Base-by-base conservation (phyloP, 1,140 invertebrate species). In the Oncopodura yosiiana region DNA sequence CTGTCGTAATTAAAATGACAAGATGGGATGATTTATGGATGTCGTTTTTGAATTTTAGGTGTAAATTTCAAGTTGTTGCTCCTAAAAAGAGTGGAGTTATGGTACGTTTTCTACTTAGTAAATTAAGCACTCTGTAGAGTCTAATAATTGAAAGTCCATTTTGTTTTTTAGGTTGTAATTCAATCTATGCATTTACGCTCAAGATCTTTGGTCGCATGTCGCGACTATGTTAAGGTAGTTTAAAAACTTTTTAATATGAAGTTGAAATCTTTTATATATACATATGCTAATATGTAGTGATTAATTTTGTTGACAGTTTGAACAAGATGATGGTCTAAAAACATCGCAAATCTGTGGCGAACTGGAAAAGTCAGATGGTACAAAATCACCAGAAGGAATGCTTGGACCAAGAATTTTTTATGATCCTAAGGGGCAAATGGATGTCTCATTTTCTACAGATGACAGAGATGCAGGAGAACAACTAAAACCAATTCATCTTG, bases 151-250 rank as follows among this genome's bases (percentile, higher is more conserved):
- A n/a, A n/a, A n/a, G n/a, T n/a, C n/a, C n/a, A n/a, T n/a, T n/a
- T n/a, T n/a, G 59, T 49, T 1, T 37, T 61, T 12, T 53, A 56
- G 59, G 53, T 59, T 16, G 49, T 50, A 11, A 53, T 64, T 49
- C 50, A 56, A 39, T 46, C 32, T 1, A 37, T 63, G 34, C 38
- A 55, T 21, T 34, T 64, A 8, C 32, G 48, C 14, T 16, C 8
- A 11, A 21, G 27, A 19, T 30, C 6, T 42, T 12, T 11, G 12
- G 16, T 21, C 8, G 29, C 24, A 12, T 64, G 62, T 36, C 16
- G 49, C 24, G 62, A 64, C 41, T 64, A 46, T 23, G 16, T 64
- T 3, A 52, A 63, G 39, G 61, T 63, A 45, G n/a, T n/a, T n/a
- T n/a, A n/a, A n/a, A n/a, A n/a, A n/a, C n/a, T n/a, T n/a, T n/a